Evolutionary conservation across 64 coral and sea anemone genomes (phyloP).

Genomic region (Acropora tenuis): DNA sequence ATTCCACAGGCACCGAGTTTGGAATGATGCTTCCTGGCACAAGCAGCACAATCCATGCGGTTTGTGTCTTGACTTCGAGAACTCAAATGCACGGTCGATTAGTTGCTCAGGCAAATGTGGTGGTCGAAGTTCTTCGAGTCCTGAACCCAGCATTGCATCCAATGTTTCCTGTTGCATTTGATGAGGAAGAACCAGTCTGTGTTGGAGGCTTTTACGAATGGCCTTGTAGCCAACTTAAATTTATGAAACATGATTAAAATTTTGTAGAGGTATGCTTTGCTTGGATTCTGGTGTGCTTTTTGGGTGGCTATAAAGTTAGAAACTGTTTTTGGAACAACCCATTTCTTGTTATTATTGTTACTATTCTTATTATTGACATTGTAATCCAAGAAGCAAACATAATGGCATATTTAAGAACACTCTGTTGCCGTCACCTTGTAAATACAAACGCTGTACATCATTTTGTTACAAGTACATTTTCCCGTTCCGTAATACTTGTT

Average conservation of each 20-base stretch:
- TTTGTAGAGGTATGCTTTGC: too few relatives aligned
- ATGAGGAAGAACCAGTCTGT: slow-evolving; percentile 26
- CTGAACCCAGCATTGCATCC: slow-evolving; percentile 39
- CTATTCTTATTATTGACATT: background rate
- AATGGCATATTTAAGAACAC: background rate
- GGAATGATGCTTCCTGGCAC: background rate
- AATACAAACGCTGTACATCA: background rate
- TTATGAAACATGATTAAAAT: background rate
- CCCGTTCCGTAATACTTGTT: background rate
- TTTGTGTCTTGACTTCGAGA: background rate
- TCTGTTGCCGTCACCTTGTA: background rate
- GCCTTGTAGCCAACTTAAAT: background rate
- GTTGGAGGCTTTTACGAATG: slow-evolving; percentile 39
- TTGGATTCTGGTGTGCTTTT: too few relatives aligned
- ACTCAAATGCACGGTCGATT: slow-evolving; percentile 34
- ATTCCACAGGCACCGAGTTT: slow-evolving; percentile 26
- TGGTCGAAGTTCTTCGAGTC: slow-evolving; percentile 23
- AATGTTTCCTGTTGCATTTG: slow-evolving; percentile 14
- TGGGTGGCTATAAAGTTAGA: background rate
- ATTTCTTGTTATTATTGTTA: background rate
- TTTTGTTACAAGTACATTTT: too few relatives aligned
- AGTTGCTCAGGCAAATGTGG: slow-evolving; percentile 30
- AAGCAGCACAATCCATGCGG: background rate
- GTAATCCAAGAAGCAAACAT: background rate
- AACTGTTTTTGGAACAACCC: background rate